These are phyloP conservation scores for Lepidurus apus DNA, from an alignment of 1,140 invertebrate species.

Conservation along the genomic window DNA sequence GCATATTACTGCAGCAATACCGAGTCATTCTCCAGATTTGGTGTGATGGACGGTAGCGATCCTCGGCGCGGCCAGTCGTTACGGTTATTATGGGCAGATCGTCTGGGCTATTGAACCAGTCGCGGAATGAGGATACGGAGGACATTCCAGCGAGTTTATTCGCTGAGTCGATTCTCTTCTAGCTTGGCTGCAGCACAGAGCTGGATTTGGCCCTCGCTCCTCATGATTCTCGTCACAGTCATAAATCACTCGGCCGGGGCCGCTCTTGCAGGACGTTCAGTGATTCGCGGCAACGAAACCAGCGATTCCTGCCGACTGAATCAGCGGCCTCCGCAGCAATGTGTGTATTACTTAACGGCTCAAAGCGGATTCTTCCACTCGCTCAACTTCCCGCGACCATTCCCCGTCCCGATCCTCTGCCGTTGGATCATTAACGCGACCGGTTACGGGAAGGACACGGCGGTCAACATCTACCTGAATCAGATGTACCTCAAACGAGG, in stretches of 20 bases:
- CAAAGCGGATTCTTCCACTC: slow-evolving; percentile 3
- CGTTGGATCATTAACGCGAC: slow-evolving; percentile 78
- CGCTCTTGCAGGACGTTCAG: not conserved
- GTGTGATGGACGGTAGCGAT: not conserved
- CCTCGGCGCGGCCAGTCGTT: not conserved
- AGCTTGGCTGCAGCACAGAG: not conserved
- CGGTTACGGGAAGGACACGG: slow-evolving; percentile 46
- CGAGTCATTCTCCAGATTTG: not conserved
- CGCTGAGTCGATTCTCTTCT: not conserved
- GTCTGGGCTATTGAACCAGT: slow-evolving; percentile 21
- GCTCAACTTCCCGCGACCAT: slow-evolving; percentile 61
- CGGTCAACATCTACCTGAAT: slow-evolving; percentile 78
- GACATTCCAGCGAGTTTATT: slow-evolving; percentile 5
- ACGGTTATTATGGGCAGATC: slow-evolving; percentile 18
- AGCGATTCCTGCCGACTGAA: not conserved
- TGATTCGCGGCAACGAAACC: not conserved
- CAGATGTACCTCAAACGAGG: slow-evolving; percentile 78
- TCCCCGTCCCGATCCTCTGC: slow-evolving; percentile 72
- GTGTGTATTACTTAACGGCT: slow-evolving; percentile 6
- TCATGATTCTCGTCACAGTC: not conserved
- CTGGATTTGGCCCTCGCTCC: not conserved
- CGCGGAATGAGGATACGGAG: slow-evolving; percentile 20
- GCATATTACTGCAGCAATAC: slow-evolving; percentile 4
- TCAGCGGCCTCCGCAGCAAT: not conserved
- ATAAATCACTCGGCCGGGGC: not conserved